Percentiles rank a stretch among this genome's conserved stretches.
Evolutionary conservation across 2,888 invertebrate species (phyloP).

Genomic region (Diaprepes abbreviatus): DNA sequence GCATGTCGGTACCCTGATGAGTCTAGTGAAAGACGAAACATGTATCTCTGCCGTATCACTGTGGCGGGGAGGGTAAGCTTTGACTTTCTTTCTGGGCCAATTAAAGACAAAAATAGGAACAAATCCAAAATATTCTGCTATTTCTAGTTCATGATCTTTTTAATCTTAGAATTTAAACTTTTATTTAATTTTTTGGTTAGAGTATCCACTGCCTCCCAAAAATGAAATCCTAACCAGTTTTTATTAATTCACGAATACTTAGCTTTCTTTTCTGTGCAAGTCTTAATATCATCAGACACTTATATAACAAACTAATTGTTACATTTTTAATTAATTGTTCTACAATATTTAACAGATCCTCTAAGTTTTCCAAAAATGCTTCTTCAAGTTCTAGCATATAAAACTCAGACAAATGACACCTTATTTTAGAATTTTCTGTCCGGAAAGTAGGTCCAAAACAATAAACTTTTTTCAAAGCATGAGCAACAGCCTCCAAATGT

Average conservation of each 20-base stretch:
- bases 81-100: conserved; percentile 89
- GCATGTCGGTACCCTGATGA: too few species aligned
- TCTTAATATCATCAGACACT: conserved; percentile 74
- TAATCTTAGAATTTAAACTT: conserved; percentile 70
- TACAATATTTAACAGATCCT: conserved; percentile 74
- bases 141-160: conserved; percentile 91
- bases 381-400: conserved; percentile 97
- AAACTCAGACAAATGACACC: conserved; percentile 95
- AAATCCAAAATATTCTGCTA: conserved; percentile 80
- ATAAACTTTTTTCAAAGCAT: conserved; percentile 89
- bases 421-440: conserved; percentile 91
- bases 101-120: conserved; percentile 90
- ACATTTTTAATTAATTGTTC: conserved; percentile 81
- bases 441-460: conserved; percentile 94
- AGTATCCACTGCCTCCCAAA: conserved; percentile 78
- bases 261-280: conserved; percentile 61
- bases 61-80: too few species aligned
- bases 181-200: conserved; percentile 70
- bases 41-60: too few species aligned
- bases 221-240: conserved; percentile 78
- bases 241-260: conserved; percentile 73
- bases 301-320: conserved; percentile 73
- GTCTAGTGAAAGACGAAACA: too few species aligned
- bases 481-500: conserved; percentile 89
- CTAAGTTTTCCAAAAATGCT: conserved; percentile 79